These are phyloP conservation scores for Champsocephalus gunnari DNA, from an alignment of 2,797 vertebrate species.

Conservation along the genomic window DNA sequence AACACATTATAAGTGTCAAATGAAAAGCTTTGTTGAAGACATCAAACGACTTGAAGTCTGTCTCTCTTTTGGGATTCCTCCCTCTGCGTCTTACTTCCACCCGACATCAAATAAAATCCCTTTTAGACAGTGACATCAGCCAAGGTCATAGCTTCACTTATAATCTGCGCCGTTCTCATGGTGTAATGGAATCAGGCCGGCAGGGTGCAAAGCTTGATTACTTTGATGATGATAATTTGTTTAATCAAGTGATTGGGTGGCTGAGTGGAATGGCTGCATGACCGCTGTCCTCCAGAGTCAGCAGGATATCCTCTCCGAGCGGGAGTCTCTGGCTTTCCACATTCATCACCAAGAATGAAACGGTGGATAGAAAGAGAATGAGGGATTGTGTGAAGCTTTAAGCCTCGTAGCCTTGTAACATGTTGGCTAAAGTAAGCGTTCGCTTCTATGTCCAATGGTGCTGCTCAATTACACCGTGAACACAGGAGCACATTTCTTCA, in stretches of 20 bases:
- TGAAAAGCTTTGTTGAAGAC: not conserved
- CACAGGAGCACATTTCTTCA: not conserved
- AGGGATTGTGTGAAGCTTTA: slow-evolving; percentile 4
- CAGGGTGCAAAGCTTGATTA: slow-evolving; percentile 64
- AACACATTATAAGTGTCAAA: slow-evolving; percentile 5
- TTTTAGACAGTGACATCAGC: slow-evolving; percentile 38
- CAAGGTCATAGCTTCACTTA: slow-evolving; percentile 59
- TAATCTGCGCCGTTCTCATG: slow-evolving; percentile 64
- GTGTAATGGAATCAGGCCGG: slow-evolving; percentile 48
- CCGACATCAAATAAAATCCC: slow-evolving; percentile 13
- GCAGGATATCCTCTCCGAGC: slow-evolving; percentile 35
- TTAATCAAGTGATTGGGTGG: slow-evolving; percentile 69
- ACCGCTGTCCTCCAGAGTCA: slow-evolving; percentile 24
- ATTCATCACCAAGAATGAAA: slow-evolving; percentile 34
- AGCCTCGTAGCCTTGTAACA: not conserved
- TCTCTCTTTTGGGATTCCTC: not conserved
- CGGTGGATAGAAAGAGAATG: slow-evolving; percentile 7
- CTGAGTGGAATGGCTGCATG: slow-evolving; percentile 48
- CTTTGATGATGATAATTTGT: slow-evolving; percentile 72
- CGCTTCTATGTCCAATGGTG: not conserved
- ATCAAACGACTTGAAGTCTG: not conserved
- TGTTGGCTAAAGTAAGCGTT: not conserved
- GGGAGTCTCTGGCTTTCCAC: slow-evolving; percentile 19
- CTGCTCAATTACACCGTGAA: slow-evolving; percentile 2
- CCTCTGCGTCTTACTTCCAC: not conserved